Conservation (phyloP, 1,140 invertebrate species). For the Heliconius melpomene region DNA sequence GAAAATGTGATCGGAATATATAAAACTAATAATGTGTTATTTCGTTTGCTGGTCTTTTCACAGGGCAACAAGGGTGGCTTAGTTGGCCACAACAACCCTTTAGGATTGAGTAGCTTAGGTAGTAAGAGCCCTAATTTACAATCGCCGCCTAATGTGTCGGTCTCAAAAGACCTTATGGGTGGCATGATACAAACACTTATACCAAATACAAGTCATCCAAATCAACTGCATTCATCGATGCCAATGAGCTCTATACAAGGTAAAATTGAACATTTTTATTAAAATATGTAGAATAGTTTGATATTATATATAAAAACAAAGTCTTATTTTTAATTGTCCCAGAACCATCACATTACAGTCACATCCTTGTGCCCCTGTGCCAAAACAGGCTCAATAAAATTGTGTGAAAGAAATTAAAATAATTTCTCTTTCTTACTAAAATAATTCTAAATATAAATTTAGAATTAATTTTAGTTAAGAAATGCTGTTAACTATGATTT, state of each 20-base stretch:
- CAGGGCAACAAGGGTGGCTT: slow-evolving; percentile 88
- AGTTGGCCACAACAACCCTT: slow-evolving; percentile 85
- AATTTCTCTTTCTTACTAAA: too few relatives aligned
- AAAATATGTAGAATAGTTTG: neutral
- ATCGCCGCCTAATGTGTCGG: slow-evolving; percentile 88
- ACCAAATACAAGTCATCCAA: slow-evolving; percentile 81
- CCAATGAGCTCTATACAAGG: slow-evolving; percentile 86
- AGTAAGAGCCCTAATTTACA: slow-evolving; percentile 91
- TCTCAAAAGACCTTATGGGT: slow-evolving; percentile 79
- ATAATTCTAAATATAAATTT: too few relatives aligned
- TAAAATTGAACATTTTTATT: slow-evolving; percentile 44
- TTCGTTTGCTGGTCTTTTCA: slow-evolving; percentile 74
- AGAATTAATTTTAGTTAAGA: too few relatives aligned
- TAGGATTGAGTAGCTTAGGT: slow-evolving; percentile 86
- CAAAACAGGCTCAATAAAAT: too few relatives aligned
- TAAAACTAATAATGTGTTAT: slow-evolving; percentile 63
- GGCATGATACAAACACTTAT: slow-evolving; percentile 81
- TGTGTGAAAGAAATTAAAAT: too few relatives aligned
- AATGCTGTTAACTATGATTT: too few relatives aligned
- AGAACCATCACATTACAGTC: too few relatives aligned
- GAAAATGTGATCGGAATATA: slow-evolving; percentile 24
- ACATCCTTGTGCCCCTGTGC: too few relatives aligned
- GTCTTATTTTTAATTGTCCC: too few relatives aligned
- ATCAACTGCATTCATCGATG: slow-evolving; percentile 78
- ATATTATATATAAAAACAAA: too few relatives aligned